Conservation (phyloP, 2,113 vertebrate genomes). For the cattle (Bos taurus) region ARS-UCD2.0 NC_037330.1:55160501-55161000, state of each 20-base stretch:
- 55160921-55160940: neutral
- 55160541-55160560: neutral
- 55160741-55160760: neutral
- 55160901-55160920: neutral
- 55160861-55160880: neutral
- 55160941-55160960: neutral
- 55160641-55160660: neutral
- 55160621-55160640: neutral
- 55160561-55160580: neutral
- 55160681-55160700: neutral
- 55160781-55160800: slow-evolving; percentile 8
- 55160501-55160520: neutral
- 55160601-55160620: neutral
- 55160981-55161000: slow-evolving; percentile 1
- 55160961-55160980: neutral
- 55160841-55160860: neutral
- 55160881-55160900: neutral
- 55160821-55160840: neutral
- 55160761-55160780: neutral
- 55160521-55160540: neutral
- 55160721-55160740: neutral
- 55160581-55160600: neutral
- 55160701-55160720: neutral
- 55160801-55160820: neutral
- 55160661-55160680: slow-evolving; percentile 15